A percentile compares a stretch with the other conserved stretches of the same genome.
These are phyloP conservation scores for Apantesis nais DNA, from an alignment of 2,888 invertebrate genomes.

Conservation along the genomic window DNA sequence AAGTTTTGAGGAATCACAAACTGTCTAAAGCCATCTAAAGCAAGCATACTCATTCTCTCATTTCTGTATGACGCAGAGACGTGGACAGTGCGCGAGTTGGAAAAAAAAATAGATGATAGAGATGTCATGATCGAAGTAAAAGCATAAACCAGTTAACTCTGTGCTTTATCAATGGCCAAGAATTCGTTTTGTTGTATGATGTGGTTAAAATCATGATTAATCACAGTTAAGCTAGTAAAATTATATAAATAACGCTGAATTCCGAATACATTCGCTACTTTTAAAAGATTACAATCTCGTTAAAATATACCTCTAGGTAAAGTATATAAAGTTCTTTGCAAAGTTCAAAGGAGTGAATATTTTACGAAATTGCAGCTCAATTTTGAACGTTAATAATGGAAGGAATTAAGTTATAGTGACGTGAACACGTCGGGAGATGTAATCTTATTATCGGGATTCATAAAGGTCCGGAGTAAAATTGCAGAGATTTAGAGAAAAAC, in stretches of 20 bases:
- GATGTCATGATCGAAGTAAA: too few relatives aligned
- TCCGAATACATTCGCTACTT: not conserved
- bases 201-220: not conserved
- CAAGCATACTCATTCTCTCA: too few relatives aligned
- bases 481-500: slow-evolving; percentile 35
- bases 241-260: not conserved
- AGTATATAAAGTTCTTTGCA: slow-evolving; percentile 16
- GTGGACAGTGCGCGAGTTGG: too few relatives aligned
- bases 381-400: slow-evolving; percentile 33
- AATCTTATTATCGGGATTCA: slow-evolving; percentile 45
- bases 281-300: not conserved
- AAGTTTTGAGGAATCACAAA: too few relatives aligned
- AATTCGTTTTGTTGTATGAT: not conserved
- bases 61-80: too few relatives aligned
- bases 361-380: slow-evolving; percentile 29
- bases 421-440: slow-evolving; percentile 32
- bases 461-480: slow-evolving; percentile 37
- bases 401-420: slow-evolving; percentile 37
- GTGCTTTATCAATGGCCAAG: not conserved
- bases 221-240: not conserved
- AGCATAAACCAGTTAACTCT: too few relatives aligned
- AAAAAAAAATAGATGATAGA: too few relatives aligned
- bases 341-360: slow-evolving; percentile 13
- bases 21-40: too few relatives aligned
- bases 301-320: not conserved